Base-by-base conservation (phyloP, 2,797 vertebrate species). In the Acanthurus lineatus region DNA sequence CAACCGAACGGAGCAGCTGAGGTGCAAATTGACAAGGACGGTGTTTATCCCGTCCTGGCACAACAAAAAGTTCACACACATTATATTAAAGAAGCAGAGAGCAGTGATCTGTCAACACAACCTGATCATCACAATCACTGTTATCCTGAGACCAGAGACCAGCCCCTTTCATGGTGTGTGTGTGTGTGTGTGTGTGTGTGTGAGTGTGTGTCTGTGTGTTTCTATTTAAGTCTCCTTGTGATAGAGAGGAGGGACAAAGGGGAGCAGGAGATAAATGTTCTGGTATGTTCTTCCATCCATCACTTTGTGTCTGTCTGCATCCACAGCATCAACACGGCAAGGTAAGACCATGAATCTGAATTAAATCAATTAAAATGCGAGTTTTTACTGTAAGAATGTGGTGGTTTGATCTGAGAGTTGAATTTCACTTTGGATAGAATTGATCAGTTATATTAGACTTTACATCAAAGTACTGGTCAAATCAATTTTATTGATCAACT, bases 151-250 rank as follows among this genome's bases (percentile, higher is more conserved):
- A 63, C 81, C 88, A 40, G 49, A 66, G 62, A 61, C 81, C 88
- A 35, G 73, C 60, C 66, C 74, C 64, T 67, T 77, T 59, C n/a
- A 25, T 28, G n/a, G 68, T 25, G 25, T 25, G 25, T 74, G 57
- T 78, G 66, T 64, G 56, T 69, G 56, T 38, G 60, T 57, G 77
- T 35, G 59, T 77, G 56, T 69, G 65, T 76, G 68, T 76, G 48
- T 70, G 71, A 71, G 70, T 76, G 76, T 79, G 72, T 69, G 58
- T 65, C 54, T 69, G 69, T 53, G 78, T 44, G 61, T 84, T 82
- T 85, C 82, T 93, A 92, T 92, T 94, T 94, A 92, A 89, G 91
- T 90, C 83, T 64, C 52, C 61, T 79, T 89, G 87, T 91, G 82
- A 90, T 69, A 75, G 69, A 74, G 81, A 86, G 88, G 85, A 81